phyloP scores from a whole-genome alignment of 2,888 invertebrate species.

The Fragum whitleyi region DNA sequence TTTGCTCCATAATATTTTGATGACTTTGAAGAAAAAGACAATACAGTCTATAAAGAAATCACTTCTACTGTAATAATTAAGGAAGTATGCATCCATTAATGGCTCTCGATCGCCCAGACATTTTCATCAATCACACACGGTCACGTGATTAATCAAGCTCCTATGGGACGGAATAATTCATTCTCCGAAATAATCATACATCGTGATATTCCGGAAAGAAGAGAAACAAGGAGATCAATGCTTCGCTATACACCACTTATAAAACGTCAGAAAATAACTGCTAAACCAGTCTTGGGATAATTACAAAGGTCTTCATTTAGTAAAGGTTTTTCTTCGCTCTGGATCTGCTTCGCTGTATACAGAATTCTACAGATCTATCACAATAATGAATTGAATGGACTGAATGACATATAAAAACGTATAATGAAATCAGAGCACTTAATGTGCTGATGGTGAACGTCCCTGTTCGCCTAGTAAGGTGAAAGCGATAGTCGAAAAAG shows the following conservation, averaged over 20 bases:
- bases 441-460: too few relatives aligned
- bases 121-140: constrained; percentile 31
- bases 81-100: constrained; percentile 27
- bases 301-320: neutral
- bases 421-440: too few relatives aligned
- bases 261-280: neutral
- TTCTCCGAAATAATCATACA: constrained; percentile 29
- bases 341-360: neutral
- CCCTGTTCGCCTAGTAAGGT: too few relatives aligned
- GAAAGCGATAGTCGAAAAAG: too few relatives aligned
- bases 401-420: too few relatives aligned
- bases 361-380: too few relatives aligned
- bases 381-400: too few relatives aligned
- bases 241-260: neutral
- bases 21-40: constrained; percentile 3
- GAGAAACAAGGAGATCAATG: constrained; percentile 19
- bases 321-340: neutral
- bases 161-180: constrained; percentile 29
- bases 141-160: constrained; percentile 26
- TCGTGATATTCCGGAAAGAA: constrained; percentile 16
- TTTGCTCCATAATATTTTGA: neutral
- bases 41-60: constrained; percentile 14
- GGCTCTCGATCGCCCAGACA: constrained; percentile 27
- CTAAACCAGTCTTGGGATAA: neutral
- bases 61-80: constrained; percentile 24